Conservation (phyloP, 2,888 invertebrate species). For the Drosophila histrio region DNA sequence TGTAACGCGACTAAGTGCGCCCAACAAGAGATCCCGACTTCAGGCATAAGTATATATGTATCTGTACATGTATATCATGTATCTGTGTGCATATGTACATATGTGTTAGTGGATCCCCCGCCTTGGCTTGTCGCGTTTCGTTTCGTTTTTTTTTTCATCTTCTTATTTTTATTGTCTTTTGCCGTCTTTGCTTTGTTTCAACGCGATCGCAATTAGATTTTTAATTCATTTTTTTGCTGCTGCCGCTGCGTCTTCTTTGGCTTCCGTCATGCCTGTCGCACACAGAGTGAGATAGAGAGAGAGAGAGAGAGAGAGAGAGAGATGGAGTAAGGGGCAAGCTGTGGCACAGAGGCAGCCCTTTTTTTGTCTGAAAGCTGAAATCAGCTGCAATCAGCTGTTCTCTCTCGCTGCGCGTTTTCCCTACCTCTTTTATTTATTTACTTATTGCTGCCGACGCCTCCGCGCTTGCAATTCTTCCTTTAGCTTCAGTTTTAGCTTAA, state of each 20-base stretch:
- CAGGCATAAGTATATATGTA: neutral
- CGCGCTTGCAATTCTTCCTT: slow-evolving; percentile 28
- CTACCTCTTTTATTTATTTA: slow-evolving; percentile 65
- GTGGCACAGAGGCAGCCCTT: slow-evolving; percentile 30
- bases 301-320: neutral
- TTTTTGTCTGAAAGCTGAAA: slow-evolving; percentile 52
- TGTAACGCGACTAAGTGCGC: slow-evolving; percentile 74
- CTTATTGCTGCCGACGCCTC: slow-evolving; percentile 40
- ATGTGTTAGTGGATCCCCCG: slow-evolving; percentile 22
- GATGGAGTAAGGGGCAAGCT: neutral
- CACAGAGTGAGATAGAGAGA: slow-evolving; percentile 10
- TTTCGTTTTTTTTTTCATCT: slow-evolving; percentile 24
- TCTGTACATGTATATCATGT: neutral
- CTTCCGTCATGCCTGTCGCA: slow-evolving; percentile 74
- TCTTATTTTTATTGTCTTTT: slow-evolving; percentile 59
- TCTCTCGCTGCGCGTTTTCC: slow-evolving; percentile 22
- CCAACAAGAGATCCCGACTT: slow-evolving; percentile 42
- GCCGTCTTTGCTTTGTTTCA: slow-evolving; percentile 73
- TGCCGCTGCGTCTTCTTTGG: slow-evolving; percentile 62
- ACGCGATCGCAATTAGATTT: slow-evolving; percentile 76
- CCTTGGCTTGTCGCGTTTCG: slow-evolving; percentile 49
- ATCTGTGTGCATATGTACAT: neutral
- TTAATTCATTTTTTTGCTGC: slow-evolving; percentile 70
- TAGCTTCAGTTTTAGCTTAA: slow-evolving; percentile 35
- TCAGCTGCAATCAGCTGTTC: slow-evolving; percentile 81